These are phyloP conservation scores for Lasioglossum malachurum DNA, from an alignment of 2,888 invertebrate species.

Conservation along the genomic window DNA sequence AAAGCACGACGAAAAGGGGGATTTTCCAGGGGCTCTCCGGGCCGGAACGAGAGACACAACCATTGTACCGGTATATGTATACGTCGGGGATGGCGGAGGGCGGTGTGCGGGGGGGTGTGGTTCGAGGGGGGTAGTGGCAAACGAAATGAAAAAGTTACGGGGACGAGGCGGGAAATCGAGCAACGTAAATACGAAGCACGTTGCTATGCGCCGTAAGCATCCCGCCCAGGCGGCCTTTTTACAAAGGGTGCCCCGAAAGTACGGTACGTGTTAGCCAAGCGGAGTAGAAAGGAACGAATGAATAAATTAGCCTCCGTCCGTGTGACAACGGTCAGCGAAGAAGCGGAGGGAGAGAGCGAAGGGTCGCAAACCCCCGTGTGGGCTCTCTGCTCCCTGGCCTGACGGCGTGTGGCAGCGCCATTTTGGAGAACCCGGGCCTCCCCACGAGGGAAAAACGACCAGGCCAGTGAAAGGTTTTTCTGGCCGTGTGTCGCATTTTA, in stretches of 20 bases:
- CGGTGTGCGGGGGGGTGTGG: conserved; percentile 6
- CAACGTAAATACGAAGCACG: conserved; percentile 82
- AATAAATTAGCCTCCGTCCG: conserved; percentile 82
- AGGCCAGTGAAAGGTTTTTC: conserved; percentile 67
- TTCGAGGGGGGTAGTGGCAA: conserved; percentile 43
- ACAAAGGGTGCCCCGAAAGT: conserved; percentile 83
- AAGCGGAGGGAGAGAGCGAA: conserved; percentile 32
- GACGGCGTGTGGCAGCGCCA: conserved; percentile 71
- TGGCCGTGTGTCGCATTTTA: conserved; percentile 64
- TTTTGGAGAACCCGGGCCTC: conserved; percentile 81
- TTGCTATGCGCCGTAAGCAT: conserved; percentile 82
- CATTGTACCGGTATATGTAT: conserved; percentile 15
- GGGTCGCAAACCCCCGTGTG: conserved; percentile 17
- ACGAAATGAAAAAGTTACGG: conserved; percentile 67
- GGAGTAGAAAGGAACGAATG: conserved; percentile 83
- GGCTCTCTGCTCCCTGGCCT: not conserved
- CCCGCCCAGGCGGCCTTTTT: conserved; percentile 78
- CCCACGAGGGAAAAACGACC: conserved; percentile 55
- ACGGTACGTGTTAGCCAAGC: conserved; percentile 77
- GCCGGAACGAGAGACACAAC: conserved; percentile 40
- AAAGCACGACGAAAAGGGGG: conserved; percentile 72
- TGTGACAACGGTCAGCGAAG: conserved; percentile 64
- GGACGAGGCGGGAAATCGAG: conserved; percentile 77
- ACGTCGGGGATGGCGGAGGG: not conserved
- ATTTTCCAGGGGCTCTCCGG: conserved; percentile 38